Evolutionary conservation across 2,888 invertebrate genomes (phyloP), one percentile per base, ranked within the genome.

Genomic region (Amphipyra tragopoginis): DNA sequence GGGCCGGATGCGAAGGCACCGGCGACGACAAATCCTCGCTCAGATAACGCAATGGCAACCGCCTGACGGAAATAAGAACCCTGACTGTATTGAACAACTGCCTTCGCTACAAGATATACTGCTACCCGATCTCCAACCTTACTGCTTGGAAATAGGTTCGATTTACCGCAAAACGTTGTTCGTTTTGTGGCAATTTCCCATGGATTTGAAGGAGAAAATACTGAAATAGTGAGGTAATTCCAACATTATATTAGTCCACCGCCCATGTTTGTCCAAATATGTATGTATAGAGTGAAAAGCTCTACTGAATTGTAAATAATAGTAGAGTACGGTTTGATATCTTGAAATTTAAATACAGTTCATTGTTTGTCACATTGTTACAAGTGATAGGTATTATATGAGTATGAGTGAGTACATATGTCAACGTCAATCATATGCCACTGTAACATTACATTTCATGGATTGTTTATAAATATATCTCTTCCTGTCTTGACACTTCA

Each of bases 1-100:
- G 67, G 64, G 77, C 79, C 78, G 81, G 84, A 80, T 75, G 77
- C 62, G 61, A 75, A 76, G 75, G 75, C 67, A 75, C 75, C 69
- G 70, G 75, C 75, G 82, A 81, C 83, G 81, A 84, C 82, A 83
- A 86, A 82, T 82, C 78, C 81, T 72, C 66, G 64, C 62, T 60
- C 65, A 77, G 82, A 83, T 81, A 83, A 75, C 72, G 75, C 76
- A 70, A 72, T 77, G 72, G 62, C 75, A 67, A 79, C 76, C 76
- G 74, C 66, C 77, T 69, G 75, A 74, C 83, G 85, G 85, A 85
- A 83, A 85, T 79, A 76, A 81, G 75, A 78, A 65, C 56, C 64
- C 58, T 63, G 62, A 34, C 56, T 63, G 53, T 61, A 80, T 69
- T 63, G 56, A 66, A 72, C 72, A 51, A 71, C 56, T 62, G 61